Base-by-base conservation (phyloP, 2,888 invertebrate species). In the Helicoverpa assulta region DNA sequence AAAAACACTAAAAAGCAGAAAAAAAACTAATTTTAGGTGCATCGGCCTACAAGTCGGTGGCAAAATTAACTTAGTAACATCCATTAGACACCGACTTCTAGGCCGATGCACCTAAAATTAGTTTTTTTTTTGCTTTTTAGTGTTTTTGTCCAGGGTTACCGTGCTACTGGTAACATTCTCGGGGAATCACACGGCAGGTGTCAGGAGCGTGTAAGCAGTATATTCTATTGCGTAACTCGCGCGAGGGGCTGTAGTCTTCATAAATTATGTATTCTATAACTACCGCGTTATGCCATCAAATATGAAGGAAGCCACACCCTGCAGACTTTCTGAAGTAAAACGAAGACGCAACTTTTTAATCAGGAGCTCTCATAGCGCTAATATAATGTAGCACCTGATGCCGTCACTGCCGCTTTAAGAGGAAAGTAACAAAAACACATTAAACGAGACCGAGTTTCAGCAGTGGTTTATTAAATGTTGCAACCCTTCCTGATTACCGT, bases 391-490 rank as follows among this genome's bases (percentile, higher is more conserved):
- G 29, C 66, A 75, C 56, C 65, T 77, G 72, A 74, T 52, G 61
- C 72, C 65, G 58, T 60, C 64, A 70, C 70, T 78, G 61, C 57
- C 52, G 43, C 55, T 56, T 67, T 50, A 29, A 52, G 12, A 66
- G 54, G 37, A 40, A 69, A 78, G 70, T 71, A 69, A 40, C 71
- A 65, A 68, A 70, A 82, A 80, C 70, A 68, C 82, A 80, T 81
- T 80, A 79, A 47, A 47, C 76, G 57, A 70, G 57, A 12, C 37
- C 50, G 37, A 80, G 70, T 56, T 68, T 56, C 50, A 56, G 60
- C 80, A 82, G 61, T 80, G 61, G 61, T 71, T 80, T 71, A 80
- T 82, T 78, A 78, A 82, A 82, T 82, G 55, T 74, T 65, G 58
- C 67, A 80, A 76, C 75, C 82, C 78, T 71, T 82, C 37, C 70